Conservation (phyloP, 2,113 vertebrate species). For the Bos indicus region DNA sequence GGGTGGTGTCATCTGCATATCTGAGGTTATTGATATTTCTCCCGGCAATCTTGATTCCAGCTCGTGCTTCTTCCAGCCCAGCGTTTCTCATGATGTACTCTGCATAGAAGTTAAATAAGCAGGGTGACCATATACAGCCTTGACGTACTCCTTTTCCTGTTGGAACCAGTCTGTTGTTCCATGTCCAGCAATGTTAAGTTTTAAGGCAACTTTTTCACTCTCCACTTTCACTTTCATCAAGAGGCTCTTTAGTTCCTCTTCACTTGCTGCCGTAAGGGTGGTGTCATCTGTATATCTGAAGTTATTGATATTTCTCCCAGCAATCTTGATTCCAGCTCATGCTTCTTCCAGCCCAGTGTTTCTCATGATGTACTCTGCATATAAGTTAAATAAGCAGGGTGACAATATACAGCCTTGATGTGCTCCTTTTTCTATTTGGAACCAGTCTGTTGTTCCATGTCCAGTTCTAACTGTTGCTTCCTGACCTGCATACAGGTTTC, state of each 20-base stretch:
- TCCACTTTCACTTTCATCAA: neutral
- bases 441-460: neutral
- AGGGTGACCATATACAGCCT: too few relatives aligned
- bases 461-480: neutral
- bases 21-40: too few relatives aligned
- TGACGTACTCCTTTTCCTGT: too few relatives aligned
- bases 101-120: too few relatives aligned
- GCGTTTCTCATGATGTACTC: too few relatives aligned
- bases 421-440: neutral
- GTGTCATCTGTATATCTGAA: neutral
- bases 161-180: too few relatives aligned
- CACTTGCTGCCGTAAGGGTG: neutral
- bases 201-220: neutral
- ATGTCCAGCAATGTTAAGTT: neutral
- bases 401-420: neutral
- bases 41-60: too few relatives aligned
- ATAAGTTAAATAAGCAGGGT: neutral
- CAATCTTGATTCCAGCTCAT: neutral
- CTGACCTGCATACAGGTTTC: too few relatives aligned
- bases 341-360: neutral
- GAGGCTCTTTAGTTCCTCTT: neutral
- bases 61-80: too few relatives aligned
- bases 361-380: neutral
- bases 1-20: too few relatives aligned
- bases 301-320: neutral